phyloP scores from a whole-genome alignment of 2,113 vertebrate species.

The Hemiscyllium ocellatum region DNA sequence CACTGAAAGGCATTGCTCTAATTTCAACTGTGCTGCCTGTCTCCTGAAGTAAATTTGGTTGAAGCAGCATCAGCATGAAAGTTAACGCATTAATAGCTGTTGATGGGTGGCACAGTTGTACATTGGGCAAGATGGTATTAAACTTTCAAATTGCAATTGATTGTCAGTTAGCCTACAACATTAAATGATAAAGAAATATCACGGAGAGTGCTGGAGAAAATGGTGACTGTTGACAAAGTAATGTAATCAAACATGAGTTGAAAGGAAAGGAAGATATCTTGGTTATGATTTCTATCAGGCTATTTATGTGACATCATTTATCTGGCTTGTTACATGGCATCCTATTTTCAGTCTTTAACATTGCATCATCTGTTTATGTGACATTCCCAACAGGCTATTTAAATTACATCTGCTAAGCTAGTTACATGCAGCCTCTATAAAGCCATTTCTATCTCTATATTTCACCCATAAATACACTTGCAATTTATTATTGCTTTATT shows the following conservation, averaged over 20 bases:
- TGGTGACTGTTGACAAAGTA: not conserved
- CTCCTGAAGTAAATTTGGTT: not conserved
- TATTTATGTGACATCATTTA: not conserved
- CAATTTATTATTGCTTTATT: not conserved
- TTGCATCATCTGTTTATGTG: not conserved
- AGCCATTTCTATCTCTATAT: not conserved
- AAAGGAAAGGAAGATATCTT: not conserved
- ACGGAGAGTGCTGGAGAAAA: not conserved
- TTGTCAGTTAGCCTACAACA: not conserved
- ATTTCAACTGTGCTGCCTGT: not conserved
- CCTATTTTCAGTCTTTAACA: not conserved
- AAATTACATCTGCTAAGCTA: conserved; percentile 1
- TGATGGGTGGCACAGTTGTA: not conserved
- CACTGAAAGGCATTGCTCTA: not conserved
- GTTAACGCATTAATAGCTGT: not conserved
- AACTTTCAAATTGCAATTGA: not conserved
- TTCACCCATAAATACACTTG: not conserved
- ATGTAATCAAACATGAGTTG: not conserved
- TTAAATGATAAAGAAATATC: not conserved
- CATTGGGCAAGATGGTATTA: not conserved
- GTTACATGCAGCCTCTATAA: not conserved
- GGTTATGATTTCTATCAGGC: not conserved
- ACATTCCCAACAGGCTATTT: not conserved
- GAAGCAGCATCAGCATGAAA: not conserved
- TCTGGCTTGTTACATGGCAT: not conserved